Percentiles rank a stretch among this genome's conserved stretches.
These are phyloP conservation scores for Nibea coibor DNA, from an alignment of 2,113 vertebrate genomes.

Conservation along the genomic window DNA sequence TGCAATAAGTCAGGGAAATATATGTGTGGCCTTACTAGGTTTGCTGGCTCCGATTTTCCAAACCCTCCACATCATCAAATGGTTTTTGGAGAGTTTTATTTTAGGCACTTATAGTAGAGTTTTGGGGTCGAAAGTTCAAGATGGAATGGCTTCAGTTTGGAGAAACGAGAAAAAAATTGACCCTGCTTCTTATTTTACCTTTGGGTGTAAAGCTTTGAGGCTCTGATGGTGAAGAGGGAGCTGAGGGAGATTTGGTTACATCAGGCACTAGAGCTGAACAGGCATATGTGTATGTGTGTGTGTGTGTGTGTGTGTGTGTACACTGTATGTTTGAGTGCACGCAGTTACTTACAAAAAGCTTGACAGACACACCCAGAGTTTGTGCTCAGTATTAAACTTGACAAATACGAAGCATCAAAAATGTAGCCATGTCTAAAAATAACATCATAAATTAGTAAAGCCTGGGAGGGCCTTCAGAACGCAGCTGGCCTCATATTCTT, in stretches of 20 bases:
- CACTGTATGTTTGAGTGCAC: background rate
- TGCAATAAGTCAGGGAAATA: background rate
- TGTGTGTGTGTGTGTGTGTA: background rate
- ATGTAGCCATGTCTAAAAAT: conserved; percentile 78
- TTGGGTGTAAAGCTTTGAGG: background rate
- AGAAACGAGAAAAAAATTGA: background rate
- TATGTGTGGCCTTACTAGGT: background rate
- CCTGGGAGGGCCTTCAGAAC: conserved; percentile 44
- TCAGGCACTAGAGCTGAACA: conserved; percentile 14
- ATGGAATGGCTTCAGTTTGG: background rate
- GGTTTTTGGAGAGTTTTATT: background rate
- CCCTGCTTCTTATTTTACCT: background rate
- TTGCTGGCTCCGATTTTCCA: background rate
- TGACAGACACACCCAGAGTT: conserved; percentile 61
- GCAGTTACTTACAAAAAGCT: conserved; percentile 23
- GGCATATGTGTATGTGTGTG: no score
- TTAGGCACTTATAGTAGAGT: conserved; percentile 7
- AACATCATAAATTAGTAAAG: conserved; percentile 79
- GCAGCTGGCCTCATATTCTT: conserved; percentile 45
- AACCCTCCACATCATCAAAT: background rate
- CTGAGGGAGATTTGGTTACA: conserved; percentile 9
- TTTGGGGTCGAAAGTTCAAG: conserved; percentile 25
- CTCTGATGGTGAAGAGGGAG: conserved; percentile 11
- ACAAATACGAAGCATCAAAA: conserved; percentile 79
- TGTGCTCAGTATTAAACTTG: conserved; percentile 70